These are phyloP conservation scores for Lerema accius DNA, from an alignment of 1,140 invertebrate genomes.

Conservation along the genomic window DNA sequence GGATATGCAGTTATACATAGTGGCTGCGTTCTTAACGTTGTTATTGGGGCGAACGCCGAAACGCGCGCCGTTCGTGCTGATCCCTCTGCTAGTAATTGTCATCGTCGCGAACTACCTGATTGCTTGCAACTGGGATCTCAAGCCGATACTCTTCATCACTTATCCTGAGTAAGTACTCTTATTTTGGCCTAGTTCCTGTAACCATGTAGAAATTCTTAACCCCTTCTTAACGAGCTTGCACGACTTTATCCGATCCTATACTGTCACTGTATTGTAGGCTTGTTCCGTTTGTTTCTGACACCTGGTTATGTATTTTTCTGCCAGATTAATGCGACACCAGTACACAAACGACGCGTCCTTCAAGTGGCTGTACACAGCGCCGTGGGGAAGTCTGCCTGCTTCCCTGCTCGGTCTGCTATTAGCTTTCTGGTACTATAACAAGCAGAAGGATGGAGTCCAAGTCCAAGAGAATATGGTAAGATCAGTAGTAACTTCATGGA, in stretches of 20 bases:
- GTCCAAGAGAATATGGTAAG: conserved; percentile 40
- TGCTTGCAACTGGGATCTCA: conserved; percentile 45
- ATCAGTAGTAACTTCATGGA: too few relatives aligned
- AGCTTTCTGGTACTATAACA: conserved; percentile 42
- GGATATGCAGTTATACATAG: too few relatives aligned
- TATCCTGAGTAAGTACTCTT: conserved; percentile 61
- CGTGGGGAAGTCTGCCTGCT: conserved; percentile 55
- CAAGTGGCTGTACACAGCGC: conserved; percentile 46
- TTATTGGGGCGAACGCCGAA: too few relatives aligned
- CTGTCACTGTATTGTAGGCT: too few relatives aligned
- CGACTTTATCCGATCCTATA: too few relatives aligned
- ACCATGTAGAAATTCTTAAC: too few relatives aligned
- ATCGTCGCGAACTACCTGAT: conserved; percentile 40
- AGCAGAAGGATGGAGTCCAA: conserved; percentile 34
- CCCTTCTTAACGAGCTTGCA: too few relatives aligned
- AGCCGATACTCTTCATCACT: conserved; percentile 47
- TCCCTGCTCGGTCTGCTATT: conserved; percentile 45
- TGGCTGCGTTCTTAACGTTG: too few relatives aligned
- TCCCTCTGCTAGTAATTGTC: conserved; percentile 30
- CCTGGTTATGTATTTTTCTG: too few relatives aligned
- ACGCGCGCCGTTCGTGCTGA: conserved; percentile 36
- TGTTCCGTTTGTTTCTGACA: too few relatives aligned
- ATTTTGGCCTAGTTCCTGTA: too few relatives aligned
- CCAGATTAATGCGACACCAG: conserved; percentile 23
- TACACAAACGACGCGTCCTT: conserved; percentile 45